These are phyloP conservation scores for Drosophila micromelanica DNA, from an alignment of 1,140 invertebrate genomes.

Conservation along the genomic window DNA sequence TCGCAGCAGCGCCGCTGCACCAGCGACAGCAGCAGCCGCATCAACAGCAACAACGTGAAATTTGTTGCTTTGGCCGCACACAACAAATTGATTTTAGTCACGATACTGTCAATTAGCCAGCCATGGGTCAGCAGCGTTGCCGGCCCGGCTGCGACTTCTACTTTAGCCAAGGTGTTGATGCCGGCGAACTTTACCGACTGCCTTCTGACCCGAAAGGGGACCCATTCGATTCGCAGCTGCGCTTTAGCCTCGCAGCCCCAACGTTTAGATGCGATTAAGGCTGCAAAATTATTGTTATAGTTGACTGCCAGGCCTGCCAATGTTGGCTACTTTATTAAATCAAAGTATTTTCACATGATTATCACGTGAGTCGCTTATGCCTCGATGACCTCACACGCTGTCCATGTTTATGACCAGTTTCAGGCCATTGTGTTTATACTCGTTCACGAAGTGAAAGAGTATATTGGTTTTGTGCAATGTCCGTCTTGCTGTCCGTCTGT, in stretches of 20 bases:
- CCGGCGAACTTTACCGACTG: slow-evolving; percentile 57
- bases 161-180: slow-evolving; percentile 68
- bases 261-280: slow-evolving; percentile 77
- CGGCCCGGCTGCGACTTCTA: slow-evolving; percentile 18
- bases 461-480: too few relatives aligned
- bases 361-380: slow-evolving; percentile 66
- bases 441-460: too few relatives aligned
- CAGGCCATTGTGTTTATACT: slow-evolving; percentile 37
- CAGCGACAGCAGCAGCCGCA: slow-evolving; percentile 29
- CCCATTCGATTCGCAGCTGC: slow-evolving; percentile 39
- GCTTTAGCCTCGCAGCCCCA: slow-evolving; percentile 29
- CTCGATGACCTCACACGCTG: slow-evolving; percentile 56
- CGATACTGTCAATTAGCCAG: slow-evolving; percentile 82
- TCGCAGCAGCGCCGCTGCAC: slow-evolving; percentile 12
- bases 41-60: slow-evolving; percentile 67
- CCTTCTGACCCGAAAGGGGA: slow-evolving; percentile 51
- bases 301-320: slow-evolving; percentile 61
- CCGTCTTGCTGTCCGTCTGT: too few relatives aligned
- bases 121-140: slow-evolving; percentile 70
- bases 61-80: slow-evolving; percentile 78
- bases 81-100: slow-evolving; percentile 83
- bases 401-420: slow-evolving; percentile 33
- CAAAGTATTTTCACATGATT: slow-evolving; percentile 80
- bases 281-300: slow-evolving; percentile 79
- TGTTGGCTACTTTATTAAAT: slow-evolving; percentile 80